Evolutionary conservation across 2,113 vertebrate species (phyloP), one percentile per base, ranked within the genome.

Genomic region (Rhinopomastus cyanomelas): DNA sequence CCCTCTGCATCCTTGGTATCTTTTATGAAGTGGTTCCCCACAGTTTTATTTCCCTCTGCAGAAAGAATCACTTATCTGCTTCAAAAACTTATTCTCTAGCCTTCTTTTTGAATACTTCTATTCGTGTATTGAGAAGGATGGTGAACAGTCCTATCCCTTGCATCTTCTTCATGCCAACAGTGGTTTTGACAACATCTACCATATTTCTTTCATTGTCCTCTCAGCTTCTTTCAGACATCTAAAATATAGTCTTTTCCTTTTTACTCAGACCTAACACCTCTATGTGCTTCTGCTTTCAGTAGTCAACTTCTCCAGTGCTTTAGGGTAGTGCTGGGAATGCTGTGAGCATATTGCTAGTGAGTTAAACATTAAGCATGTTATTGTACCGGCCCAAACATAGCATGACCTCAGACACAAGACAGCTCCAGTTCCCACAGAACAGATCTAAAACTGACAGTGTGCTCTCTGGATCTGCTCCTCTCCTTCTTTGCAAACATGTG

Each of bases 21-120:
- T 13, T 68, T 91, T 53, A 52, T 55, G 27, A 66, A 26, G 36
- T 61, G 16, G 19, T 25, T 53, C 55, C 34, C 11, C 8, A 4
- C 8, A 5, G 25, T 20, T 62, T 37, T 25, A 9, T 16, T 14
- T 5, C 1, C 2, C 2, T 44, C 27, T 27, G 11, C 20, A 20
- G 3, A 7, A 49, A 73, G 48, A 82, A 36, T 55, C 0, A 3
- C 49, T 59, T 66, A 10, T 57, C 27, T 64, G 7, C 65, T 83
- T 11, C 68, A 78, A 56, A 75, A 52, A 34, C 15, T 73, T n/a
- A 34, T 48, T 44, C 66, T 52, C 36, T 52, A 67, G 61, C 39
- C 36, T 87, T 49, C 25, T 8, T 87, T 78, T 77, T 72, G 26
- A 62, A 44, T 48, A 11, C 0, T 0, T 44, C 32, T 83, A 1